Evolutionary conservation across 1,140 invertebrate species (phyloP), one percentile per base, ranked within the genome.

Genomic region (Calliopsis andreniformis): DNA sequence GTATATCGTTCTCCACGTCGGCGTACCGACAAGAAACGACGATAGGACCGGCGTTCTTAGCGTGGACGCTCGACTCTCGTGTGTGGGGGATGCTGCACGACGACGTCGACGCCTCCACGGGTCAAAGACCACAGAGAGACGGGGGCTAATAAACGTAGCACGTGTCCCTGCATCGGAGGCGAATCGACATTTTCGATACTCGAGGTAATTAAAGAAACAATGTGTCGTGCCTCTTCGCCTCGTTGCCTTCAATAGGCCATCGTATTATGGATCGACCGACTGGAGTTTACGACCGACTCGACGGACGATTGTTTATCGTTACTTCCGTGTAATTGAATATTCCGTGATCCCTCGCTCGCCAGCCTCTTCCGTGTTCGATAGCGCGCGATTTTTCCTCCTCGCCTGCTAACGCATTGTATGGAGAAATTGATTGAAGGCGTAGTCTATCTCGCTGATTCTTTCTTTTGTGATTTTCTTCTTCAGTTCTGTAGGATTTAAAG

Each of bases 151-250:
- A 83, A 83, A 83, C 70, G 80, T 79, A 71, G 55, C 76, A 76
- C 70, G 77, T 76, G 76, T 79, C 82, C 51, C 32, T 39, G 3
- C 64, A 42, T 53, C 64, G 39, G 49, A 42, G 55, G 30, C n/a
- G n/a, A 55, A 66, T 83, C 35, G 10, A 10, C 20, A 23, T 12
- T 30, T 42, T 71, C 70, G 66, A 82, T 69, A 55, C 51, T 49
- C 51, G 73, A 72, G 55, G 78, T 82, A 76, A 82, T 82, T 78
- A 82, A 82, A 82, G 75, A 82, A 81, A 76, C 79, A 71, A 80
- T 42, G 64, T 45, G 64, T 71, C 68, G 35, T 39, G 39, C 51
- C 43, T 23, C 12, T 30, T 42, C n/a, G 35, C 4, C 49, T 20
- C 25, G 42, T 30, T 35, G 23, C 42, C 45, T n/a, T 45, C 18